phyloP scores from a whole-genome alignment of 2,888 invertebrate species.

The Pollenia labialis region DNA sequence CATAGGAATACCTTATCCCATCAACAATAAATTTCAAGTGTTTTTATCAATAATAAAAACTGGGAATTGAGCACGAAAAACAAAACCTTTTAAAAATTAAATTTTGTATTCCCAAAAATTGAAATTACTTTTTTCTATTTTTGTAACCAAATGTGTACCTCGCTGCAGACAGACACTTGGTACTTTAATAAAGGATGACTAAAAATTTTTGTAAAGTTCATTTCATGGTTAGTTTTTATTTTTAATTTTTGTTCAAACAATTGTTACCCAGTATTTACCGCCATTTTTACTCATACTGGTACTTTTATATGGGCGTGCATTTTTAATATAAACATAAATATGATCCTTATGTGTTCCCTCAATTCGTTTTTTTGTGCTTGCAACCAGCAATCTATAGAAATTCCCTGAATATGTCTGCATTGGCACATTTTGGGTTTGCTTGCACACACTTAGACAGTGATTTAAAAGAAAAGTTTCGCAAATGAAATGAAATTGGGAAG shows the following conservation, averaged over 20 bases:
- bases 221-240: slow-evolving; percentile 46
- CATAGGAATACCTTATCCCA: too few relatives aligned
- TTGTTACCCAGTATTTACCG: slow-evolving; percentile 42
- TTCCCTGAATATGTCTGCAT: slow-evolving; percentile 66
- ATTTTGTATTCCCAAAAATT: too few relatives aligned
- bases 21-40: too few relatives aligned
- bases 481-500: too few relatives aligned
- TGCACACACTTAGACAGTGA: background rate
- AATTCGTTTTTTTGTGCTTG: background rate
- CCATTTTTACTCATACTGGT: background rate
- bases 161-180: background rate
- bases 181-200: slow-evolving; percentile 44
- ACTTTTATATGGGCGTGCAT: slow-evolving; percentile 47
- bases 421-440: slow-evolving; percentile 55
- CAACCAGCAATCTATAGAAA: slow-evolving; percentile 46
- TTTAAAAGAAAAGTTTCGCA: background rate
- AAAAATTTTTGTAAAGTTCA: slow-evolving; percentile 50
- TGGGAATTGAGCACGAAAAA: too few relatives aligned
- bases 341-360: slow-evolving; percentile 37
- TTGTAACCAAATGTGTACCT: background rate
- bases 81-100: too few relatives aligned
- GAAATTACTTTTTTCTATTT: background rate
- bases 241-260: slow-evolving; percentile 25
- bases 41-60: too few relatives aligned
- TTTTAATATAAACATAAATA: slow-evolving; percentile 46